These are phyloP conservation scores for Phodopus roborovskii DNA, from an alignment of 2,113 vertebrate genomes.

Conservation along the genomic window DNA sequence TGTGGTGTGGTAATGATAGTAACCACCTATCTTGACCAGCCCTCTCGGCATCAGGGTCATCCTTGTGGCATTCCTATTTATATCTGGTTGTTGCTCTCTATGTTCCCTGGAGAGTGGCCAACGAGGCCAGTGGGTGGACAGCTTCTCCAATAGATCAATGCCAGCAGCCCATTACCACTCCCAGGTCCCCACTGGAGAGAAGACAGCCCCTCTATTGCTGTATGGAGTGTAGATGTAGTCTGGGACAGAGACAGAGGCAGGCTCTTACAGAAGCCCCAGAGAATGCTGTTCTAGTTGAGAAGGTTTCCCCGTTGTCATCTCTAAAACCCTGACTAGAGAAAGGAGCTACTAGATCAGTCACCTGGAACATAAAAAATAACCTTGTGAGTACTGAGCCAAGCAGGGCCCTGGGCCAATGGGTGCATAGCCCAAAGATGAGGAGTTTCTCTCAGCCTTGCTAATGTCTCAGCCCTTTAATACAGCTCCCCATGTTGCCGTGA, in stretches of 20 bases:
- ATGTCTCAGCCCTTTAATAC: neutral
- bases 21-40: neutral
- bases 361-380: neutral
- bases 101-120: neutral
- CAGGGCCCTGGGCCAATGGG: neutral
- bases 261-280: neutral
- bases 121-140: neutral
- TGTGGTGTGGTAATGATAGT: neutral
- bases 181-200: neutral
- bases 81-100: neutral
- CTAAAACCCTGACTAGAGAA: neutral
- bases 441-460: neutral
- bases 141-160: neutral
- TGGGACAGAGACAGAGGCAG: neutral
- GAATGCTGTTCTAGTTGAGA: neutral
- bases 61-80: rapidly evolving
- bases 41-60: neutral
- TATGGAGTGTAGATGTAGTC: neutral
- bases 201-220: neutral
- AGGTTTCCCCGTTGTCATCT: neutral
- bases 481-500: neutral
- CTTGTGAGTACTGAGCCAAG: neutral
- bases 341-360: neutral
- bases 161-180: neutral
- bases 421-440: neutral